phyloP scores from a whole-genome alignment of 2,113 vertebrate genomes.

The Elephantulus edwardii region DNA sequence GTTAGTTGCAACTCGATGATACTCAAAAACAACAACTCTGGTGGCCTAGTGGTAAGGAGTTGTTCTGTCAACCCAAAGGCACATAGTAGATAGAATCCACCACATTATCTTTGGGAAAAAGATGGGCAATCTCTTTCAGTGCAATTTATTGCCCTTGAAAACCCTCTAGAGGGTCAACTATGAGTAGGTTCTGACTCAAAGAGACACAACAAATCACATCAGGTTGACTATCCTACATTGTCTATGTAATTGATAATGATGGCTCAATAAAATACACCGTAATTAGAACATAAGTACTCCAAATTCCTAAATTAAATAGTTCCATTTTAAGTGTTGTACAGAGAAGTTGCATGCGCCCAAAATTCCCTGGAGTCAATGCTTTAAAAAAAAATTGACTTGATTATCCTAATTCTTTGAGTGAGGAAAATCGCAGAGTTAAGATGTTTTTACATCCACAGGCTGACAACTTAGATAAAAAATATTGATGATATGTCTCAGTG shows the following conservation, averaged over 20 bases:
- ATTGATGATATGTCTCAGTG: background rate
- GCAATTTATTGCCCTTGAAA: too few species aligned
- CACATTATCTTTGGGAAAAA: too few species aligned
- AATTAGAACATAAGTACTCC: background rate
- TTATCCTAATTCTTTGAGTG: background rate
- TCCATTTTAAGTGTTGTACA: background rate
- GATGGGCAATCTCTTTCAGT: too few species aligned
- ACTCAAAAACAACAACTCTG: too few species aligned
- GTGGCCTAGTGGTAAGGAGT: too few species aligned
- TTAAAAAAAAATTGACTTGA: background rate
- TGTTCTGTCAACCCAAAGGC: too few species aligned
- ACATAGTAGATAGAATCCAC: too few species aligned
- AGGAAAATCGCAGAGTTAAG: constrained; percentile 11
- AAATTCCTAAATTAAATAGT: background rate
- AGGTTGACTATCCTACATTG: background rate
- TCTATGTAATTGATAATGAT: background rate
- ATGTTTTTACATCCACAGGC: background rate
- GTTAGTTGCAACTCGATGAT: too few species aligned
- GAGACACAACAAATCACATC: too few species aligned
- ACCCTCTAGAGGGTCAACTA: too few species aligned
- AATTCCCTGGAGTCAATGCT: background rate
- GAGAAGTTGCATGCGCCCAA: background rate
- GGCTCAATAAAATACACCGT: background rate
- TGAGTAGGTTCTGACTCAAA: too few species aligned
- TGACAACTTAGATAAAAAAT: background rate